These are phyloP conservation scores for Meta bourneti DNA, from an alignment of 2,888 invertebrate species.

Conservation along the genomic window DNA sequence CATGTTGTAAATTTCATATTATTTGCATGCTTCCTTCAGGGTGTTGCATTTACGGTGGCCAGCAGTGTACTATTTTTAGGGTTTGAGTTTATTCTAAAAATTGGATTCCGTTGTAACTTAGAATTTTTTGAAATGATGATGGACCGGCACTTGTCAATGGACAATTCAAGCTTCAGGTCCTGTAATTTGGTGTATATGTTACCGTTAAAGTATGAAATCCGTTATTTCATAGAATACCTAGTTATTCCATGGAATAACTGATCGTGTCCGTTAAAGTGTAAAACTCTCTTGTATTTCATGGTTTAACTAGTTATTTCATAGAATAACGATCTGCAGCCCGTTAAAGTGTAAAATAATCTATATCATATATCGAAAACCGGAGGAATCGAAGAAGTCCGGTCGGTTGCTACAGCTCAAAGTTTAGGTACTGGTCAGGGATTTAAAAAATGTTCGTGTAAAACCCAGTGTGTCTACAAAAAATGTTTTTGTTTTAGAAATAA, in stretches of 20 bases:
- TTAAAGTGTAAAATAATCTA: too few relatives aligned
- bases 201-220: conserved; percentile 65
- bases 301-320: conserved; percentile 57
- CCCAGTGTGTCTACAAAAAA: conserved; percentile 68
- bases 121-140: too few relatives aligned
- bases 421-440: conserved; percentile 69
- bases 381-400: too few relatives aligned
- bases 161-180: too few relatives aligned
- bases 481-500: conserved; percentile 61
- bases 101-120: too few relatives aligned
- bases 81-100: too few relatives aligned
- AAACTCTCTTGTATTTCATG: conserved; percentile 72
- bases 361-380: conserved; percentile 27
- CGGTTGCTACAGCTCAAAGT: conserved; percentile 73
- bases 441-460: conserved; percentile 73
- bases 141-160: too few relatives aligned
- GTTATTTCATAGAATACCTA: conserved; percentile 71
- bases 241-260: conserved; percentile 67
- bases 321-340: too few relatives aligned
- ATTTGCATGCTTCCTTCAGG: too few relatives aligned
- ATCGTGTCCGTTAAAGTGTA: conserved; percentile 73
- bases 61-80: too few relatives aligned
- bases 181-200: conserved; percentile 35
- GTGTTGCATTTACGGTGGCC: too few relatives aligned
- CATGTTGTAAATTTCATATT: too few relatives aligned